Conservation (phyloP, 2,797 vertebrate genomes). For the Typhlichthys eigenmanni region DNA sequence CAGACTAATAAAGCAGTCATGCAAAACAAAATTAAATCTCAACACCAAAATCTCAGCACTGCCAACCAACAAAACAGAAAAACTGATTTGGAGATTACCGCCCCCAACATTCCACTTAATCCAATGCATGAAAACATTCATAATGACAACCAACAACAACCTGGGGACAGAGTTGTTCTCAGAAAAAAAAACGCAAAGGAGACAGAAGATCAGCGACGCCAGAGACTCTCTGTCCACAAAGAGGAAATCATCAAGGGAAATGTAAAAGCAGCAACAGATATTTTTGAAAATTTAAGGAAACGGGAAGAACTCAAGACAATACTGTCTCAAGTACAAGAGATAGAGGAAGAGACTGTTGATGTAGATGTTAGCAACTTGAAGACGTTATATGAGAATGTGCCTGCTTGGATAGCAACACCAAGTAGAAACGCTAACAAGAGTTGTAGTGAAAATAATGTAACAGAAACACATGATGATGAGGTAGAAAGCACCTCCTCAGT, state of each 20-base stretch:
- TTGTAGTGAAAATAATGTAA: constrained; percentile 52
- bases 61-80: constrained; percentile 12
- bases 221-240: constrained; percentile 84
- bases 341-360: constrained; percentile 78
- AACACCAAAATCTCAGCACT: constrained; percentile 9
- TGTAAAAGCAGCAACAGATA: constrained; percentile 79
- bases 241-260: constrained; percentile 88
- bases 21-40: constrained; percentile 12
- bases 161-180: constrained; percentile 68
- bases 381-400: constrained; percentile 81
- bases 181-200: constrained; percentile 70
- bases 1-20: constrained; percentile 17
- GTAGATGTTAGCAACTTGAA: constrained; percentile 74
- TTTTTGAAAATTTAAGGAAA: constrained; percentile 81
- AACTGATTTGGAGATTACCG: constrained; percentile 16
- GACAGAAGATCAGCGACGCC: constrained; percentile 78
- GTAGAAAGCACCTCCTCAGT: constrained; percentile 81
- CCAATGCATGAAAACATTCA: constrained; percentile 17
- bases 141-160: constrained; percentile 22
- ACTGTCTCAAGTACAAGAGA: constrained; percentile 80
- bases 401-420: constrained; percentile 70
- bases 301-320: constrained; percentile 85
- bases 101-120: constrained; percentile 7
- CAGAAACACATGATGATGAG: constrained; percentile 71
- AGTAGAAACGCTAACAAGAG: constrained; percentile 51